These are phyloP conservation scores for Erinaceus europaeus DNA, from an alignment of 2,113 vertebrate species.

Conservation along the genomic window DNA sequence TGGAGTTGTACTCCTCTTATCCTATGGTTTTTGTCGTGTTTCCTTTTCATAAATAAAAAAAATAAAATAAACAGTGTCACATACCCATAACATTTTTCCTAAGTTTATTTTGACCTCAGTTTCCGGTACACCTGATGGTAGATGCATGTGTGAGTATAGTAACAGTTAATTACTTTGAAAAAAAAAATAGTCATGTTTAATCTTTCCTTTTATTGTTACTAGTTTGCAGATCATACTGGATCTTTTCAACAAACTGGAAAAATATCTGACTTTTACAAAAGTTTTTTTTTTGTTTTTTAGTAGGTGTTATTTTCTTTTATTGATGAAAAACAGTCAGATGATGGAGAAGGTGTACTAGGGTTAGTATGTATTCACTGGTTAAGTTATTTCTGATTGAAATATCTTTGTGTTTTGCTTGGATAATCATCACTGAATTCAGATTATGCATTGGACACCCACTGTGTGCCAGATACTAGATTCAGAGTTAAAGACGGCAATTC, in stretches of 20 bases:
- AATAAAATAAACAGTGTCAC: no score
- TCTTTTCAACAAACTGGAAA: not conserved
- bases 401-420: not conserved
- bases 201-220: not conserved
- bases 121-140: not conserved
- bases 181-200: not conserved
- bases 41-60: no score
- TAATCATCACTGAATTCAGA: slow-evolving; percentile 1
- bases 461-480: not conserved
- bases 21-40: no score
- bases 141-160: not conserved
- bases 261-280: no score
- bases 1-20: no score
- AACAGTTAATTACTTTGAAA: not conserved
- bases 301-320: not conserved
- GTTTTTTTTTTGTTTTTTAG: not conserved
- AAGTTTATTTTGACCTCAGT: slow-evolving; percentile 9
- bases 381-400: no score
- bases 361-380: not conserved
- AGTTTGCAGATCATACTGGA: not conserved
- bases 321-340: not conserved
- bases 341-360: not conserved
- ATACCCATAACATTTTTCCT: not conserved
- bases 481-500: not conserved
- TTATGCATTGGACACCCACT: not conserved